Evolutionary conservation across 2,888 invertebrate genomes (phyloP).

Genomic region (Trimorus sp.): DNA sequence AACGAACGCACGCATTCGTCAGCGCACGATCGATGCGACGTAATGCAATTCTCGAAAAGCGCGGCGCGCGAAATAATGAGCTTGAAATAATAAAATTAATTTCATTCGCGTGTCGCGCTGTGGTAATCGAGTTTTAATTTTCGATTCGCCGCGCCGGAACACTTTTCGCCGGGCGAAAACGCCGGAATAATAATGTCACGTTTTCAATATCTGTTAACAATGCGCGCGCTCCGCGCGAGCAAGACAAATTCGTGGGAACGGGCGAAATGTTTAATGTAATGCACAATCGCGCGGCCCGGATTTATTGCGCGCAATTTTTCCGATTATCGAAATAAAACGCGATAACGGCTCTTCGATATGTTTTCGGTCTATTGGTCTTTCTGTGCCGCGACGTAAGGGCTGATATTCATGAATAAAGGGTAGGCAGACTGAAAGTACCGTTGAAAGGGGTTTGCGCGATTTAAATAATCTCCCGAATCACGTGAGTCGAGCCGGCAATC

Average conservation of each 20-base stretch:
- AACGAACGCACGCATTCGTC: neutral
- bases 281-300: conserved; percentile 9
- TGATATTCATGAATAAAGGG: conserved; percentile 63
- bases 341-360: conserved; percentile 56
- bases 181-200: conserved; percentile 19
- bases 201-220: conserved; percentile 29
- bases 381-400: conserved; percentile 63
- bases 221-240: neutral
- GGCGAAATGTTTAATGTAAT: conserved; percentile 46
- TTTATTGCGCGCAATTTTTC: conserved; percentile 57
- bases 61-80: neutral
- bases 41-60: conserved; percentile 18
- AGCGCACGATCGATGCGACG: neutral
- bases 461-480: conserved; percentile 58
- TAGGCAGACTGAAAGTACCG: conserved; percentile 55
- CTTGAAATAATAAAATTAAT: conserved; percentile 3
- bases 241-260: conserved; percentile 7
- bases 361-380: conserved; percentile 66
- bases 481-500: conserved; percentile 49
- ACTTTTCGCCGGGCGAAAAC: conserved; percentile 16
- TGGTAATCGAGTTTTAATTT: conserved; percentile 14
- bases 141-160: neutral
- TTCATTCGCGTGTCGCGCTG: conserved; percentile 6
- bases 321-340: conserved; percentile 59
- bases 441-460: conserved; percentile 55